phyloP scores from a whole-genome alignment of 2,797 vertebrate species.

The Neosilurus mollespiculum region DNA sequence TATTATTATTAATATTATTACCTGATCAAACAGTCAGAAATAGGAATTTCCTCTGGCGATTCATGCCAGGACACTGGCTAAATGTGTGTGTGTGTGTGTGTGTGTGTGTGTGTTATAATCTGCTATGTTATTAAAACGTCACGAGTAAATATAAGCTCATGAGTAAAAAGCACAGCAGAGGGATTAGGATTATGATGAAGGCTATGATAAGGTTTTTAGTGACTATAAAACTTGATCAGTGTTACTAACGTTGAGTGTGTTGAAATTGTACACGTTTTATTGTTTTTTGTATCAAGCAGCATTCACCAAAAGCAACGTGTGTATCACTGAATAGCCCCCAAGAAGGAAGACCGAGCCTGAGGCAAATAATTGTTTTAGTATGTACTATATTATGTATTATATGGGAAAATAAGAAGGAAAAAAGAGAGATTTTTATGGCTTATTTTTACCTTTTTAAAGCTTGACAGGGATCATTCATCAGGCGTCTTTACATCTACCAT shows the following conservation, averaged over 20 bases:
- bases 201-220: neutral
- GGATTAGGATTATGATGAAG: constrained; percentile 7
- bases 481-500: too few species aligned
- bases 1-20: too few species aligned
- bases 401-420: too few species aligned
- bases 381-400: too few species aligned
- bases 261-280: neutral
- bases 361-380: too few species aligned
- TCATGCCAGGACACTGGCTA: neutral
- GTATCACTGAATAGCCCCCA: too few species aligned
- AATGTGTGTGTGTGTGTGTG: constrained; percentile 10
- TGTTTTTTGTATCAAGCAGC: neutral
- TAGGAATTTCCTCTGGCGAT: too few species aligned
- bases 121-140: constrained; percentile 19
- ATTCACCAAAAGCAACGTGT: too few species aligned
- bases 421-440: too few species aligned
- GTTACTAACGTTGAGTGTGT: neutral
- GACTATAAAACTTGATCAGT: neutral
- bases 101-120: constrained; percentile 19
- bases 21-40: neutral
- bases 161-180: neutral
- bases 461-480: too few species aligned
- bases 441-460: too few species aligned
- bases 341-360: too few species aligned
- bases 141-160: neutral